Percentiles rank a stretch among this genome's conserved stretches.
Conservation (phyloP, 2,113 vertebrate genomes). For the Notiomystis cincta region DNA sequence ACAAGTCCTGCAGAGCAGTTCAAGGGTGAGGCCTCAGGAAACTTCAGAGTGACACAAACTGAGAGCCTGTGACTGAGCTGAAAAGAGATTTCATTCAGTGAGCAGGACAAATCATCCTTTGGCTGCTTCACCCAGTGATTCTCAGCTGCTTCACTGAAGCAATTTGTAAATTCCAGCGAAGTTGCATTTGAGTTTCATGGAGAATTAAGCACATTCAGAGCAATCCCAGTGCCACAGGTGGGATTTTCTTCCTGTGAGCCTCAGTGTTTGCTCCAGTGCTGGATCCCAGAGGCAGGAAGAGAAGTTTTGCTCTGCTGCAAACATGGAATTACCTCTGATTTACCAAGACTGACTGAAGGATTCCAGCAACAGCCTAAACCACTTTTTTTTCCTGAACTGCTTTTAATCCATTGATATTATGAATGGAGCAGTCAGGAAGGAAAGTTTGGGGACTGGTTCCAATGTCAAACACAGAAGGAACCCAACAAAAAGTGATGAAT, state of each 20-base stretch:
- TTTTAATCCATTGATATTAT: rapidly evolving
- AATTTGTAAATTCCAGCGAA: neutral
- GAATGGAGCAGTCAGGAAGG: neutral
- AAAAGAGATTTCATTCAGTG: neutral
- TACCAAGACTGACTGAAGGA: neutral
- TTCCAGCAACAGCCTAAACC: neutral
- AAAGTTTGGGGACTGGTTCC: neutral
- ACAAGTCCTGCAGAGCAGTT: neutral
- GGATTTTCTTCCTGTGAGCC: neutral
- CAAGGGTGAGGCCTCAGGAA: neutral
- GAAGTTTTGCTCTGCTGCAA: rapidly evolving
- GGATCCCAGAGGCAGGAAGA: neutral
- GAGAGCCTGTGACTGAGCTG: neutral
- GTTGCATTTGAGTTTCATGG: neutral
- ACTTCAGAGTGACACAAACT: neutral
- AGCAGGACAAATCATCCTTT: neutral
- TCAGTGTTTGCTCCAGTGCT: rapidly evolving
- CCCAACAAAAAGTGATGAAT: neutral
- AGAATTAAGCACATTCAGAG: neutral
- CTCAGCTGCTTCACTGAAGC: neutral
- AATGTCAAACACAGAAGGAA: neutral
- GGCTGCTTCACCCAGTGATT: neutral
- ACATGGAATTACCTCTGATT: neutral
- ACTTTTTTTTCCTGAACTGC: neutral
- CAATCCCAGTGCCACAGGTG: neutral